phyloP scores from a whole-genome alignment of 2,797 vertebrate genomes.

The Thripadectes ignobilis region DNA sequence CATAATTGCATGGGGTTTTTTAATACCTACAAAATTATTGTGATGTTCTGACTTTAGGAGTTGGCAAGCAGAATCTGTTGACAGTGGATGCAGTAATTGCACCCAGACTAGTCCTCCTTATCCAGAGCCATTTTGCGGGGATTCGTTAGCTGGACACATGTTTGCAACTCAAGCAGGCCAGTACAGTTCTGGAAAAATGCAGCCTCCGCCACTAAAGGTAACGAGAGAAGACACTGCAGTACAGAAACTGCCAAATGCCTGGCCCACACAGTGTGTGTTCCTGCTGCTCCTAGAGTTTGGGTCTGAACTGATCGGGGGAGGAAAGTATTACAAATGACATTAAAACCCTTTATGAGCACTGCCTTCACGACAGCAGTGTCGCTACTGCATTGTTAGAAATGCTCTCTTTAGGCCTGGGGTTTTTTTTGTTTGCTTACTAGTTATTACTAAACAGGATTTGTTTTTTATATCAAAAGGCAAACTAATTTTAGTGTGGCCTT shows the following conservation, averaged over 20 bases:
- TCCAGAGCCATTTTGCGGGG: constrained; percentile 81
- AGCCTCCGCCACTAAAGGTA: constrained; percentile 83
- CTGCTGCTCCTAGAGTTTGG: not conserved
- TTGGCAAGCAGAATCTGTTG: constrained; percentile 95
- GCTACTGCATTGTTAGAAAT: not conserved
- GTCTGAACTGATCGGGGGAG: not conserved
- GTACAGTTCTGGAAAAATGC: constrained; percentile 74
- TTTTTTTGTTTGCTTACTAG: not conserved
- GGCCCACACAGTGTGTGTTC: rapidly evolving
- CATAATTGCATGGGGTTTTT: not conserved
- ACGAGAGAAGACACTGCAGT: not conserved
- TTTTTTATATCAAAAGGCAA: not conserved
- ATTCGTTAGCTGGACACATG: constrained; percentile 72
- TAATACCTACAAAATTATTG: not conserved
- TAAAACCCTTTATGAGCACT: no score
- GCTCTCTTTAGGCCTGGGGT: not conserved
- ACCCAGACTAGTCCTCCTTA: constrained; percentile 83
- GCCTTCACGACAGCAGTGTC: not conserved
- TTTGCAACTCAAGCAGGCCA: constrained; percentile 80
- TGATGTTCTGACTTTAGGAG: constrained; percentile 79
- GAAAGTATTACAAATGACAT: not conserved
- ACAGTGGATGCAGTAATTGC: constrained; percentile 95
- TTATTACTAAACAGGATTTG: not conserved
- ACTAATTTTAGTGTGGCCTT: not conserved
- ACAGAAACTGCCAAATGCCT: not conserved